Percentiles rank a stretch among this genome's conserved stretches.
Conservation (phyloP, 2,113 vertebrate genomes). For the Nibea albiflora region DNA sequence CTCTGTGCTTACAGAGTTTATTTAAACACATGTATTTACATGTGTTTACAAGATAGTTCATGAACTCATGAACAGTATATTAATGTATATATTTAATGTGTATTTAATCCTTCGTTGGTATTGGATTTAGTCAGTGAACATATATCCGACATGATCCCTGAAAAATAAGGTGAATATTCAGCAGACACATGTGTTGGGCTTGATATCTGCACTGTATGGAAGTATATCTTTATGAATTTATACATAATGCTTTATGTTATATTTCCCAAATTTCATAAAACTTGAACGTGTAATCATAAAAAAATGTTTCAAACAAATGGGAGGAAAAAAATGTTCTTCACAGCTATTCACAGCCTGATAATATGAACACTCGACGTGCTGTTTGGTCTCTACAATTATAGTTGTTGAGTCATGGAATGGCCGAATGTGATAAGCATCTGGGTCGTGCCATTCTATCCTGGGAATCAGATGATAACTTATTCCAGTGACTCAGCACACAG, state of each 20-base stretch:
- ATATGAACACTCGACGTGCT: not conserved
- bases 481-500: conserved; percentile 65
- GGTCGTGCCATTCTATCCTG: conserved; percentile 13
- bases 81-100: not conserved
- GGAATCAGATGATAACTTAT: conserved; percentile 48
- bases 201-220: not conserved
- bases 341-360: not conserved
- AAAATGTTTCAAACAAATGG: too few species aligned
- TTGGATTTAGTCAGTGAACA: not conserved
- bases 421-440: conserved; percentile 25
- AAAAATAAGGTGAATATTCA: not conserved
- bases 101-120: not conserved
- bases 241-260: not conserved
- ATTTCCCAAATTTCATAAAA: not conserved
- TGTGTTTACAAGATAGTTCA: too few species aligned
- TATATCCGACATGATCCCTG: not conserved
- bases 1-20: not conserved
- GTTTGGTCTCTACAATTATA: not conserved
- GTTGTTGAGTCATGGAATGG: conserved; percentile 41
- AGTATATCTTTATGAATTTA: not conserved
- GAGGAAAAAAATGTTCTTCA: too few species aligned
- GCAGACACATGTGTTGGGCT: not conserved
- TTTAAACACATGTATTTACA: conserved; percentile 10
- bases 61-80: too few species aligned
- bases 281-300: not conserved